A percentile compares a stretch with the other conserved stretches of the same genome.
Evolutionary conservation across 2,113 vertebrate species (phyloP).

Genomic region (Melospiza melodia): DNA sequence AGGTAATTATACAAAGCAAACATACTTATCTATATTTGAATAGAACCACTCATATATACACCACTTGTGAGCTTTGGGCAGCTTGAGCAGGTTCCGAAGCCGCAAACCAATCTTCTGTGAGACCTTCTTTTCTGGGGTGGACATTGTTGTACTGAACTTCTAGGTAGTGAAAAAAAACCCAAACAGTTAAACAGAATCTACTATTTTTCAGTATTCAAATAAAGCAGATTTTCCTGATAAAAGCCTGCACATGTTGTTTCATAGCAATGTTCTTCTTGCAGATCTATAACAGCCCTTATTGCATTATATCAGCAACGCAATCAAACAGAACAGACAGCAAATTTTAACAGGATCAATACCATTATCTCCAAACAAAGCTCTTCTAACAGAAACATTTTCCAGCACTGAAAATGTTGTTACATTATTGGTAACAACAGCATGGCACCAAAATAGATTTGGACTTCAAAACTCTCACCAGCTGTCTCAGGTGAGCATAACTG

Average conservation of each 20-base stretch:
- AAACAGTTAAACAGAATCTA: neutral
- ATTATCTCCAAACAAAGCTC: neutral
- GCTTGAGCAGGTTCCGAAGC: constrained; percentile 94
- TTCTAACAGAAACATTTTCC: neutral
- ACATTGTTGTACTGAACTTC: constrained; percentile 88
- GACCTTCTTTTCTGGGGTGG: constrained; percentile 92
- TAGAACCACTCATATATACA: constrained; percentile 99
- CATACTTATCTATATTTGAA: constrained; percentile 97
- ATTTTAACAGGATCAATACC: neutral
- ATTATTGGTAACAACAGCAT: neutral
- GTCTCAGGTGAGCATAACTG: neutral
- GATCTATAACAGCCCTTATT: neutral
- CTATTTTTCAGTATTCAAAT: neutral
- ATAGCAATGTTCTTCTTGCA: neutral
- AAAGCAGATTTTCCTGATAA: neutral
- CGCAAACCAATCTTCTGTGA: constrained; percentile 97
- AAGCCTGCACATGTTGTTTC: neutral
- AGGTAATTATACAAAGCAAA: neutral
- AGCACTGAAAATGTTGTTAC: neutral
- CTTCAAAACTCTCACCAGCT: neutral
- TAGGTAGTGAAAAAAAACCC: constrained; percentile 51
- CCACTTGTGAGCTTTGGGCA: constrained; percentile 99
- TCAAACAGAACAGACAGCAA: neutral
- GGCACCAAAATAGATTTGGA: neutral
- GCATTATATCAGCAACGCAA: neutral